Evolutionary conservation across 2,113 vertebrate species (phyloP).

Genomic region (Hypocryptadius cinnamomeus): DNA sequence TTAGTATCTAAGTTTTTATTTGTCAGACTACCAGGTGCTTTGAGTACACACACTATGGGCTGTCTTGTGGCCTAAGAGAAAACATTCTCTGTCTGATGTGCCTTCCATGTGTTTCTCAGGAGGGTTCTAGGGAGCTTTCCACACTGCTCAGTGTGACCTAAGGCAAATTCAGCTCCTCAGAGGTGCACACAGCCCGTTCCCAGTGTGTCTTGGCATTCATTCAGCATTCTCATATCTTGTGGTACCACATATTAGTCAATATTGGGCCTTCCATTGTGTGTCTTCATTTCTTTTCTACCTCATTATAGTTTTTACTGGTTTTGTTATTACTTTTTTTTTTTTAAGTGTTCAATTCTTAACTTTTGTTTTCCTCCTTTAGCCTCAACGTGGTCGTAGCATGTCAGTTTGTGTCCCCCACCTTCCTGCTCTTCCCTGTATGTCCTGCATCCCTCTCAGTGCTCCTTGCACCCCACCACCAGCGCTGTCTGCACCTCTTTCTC

Average conservation of each 20-base stretch:
- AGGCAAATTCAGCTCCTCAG: not conserved
- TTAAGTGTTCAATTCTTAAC: constrained; percentile 65
- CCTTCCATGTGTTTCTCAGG: not conserved
- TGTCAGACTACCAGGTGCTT: not conserved
- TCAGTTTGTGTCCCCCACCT: constrained; percentile 90
- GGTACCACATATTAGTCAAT: not conserved
- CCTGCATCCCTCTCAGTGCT: constrained; percentile 81
- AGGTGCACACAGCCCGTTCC: constrained; percentile 1
- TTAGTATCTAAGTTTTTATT: not conserved
- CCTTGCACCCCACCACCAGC: constrained; percentile 78
- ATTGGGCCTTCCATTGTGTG: constrained; percentile 12
- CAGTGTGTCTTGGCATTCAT: constrained; percentile 14
- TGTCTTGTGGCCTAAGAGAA: not conserved
- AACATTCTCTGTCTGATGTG: not conserved
- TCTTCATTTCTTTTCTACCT: constrained; percentile 45
- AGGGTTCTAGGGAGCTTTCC: not conserved
- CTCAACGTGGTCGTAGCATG: constrained; percentile 95
- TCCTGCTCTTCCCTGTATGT: constrained; percentile 75
- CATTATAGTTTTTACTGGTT: constrained; percentile 47
- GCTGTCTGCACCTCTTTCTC: constrained; percentile 75
- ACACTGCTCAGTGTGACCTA: not conserved
- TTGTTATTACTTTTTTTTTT: constrained; percentile 52
- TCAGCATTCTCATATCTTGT: constrained; percentile 5
- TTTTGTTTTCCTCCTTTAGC: constrained; percentile 78
- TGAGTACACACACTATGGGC: not conserved